phyloP scores from a whole-genome alignment of 2,888 invertebrate genomes.

The Phasia obesa region DNA sequence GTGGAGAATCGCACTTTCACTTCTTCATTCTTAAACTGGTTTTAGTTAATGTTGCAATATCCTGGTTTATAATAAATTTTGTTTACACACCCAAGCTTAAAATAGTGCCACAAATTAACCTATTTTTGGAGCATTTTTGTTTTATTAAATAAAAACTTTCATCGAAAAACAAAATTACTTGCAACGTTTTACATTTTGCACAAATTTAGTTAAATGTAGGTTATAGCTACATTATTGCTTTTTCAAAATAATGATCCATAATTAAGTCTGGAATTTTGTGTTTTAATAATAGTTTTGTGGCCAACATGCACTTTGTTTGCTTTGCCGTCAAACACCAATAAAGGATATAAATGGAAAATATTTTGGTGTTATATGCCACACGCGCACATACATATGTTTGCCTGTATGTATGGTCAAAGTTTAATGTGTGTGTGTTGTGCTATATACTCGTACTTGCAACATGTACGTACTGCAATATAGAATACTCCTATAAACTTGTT shows the following conservation, averaged over 20 bases:
- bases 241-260: constrained; percentile 17
- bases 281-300: constrained; percentile 11
- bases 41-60: too few species aligned
- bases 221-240: background rate
- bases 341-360: constrained; percentile 1
- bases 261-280: constrained; percentile 42
- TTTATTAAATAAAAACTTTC: too few species aligned
- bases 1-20: too few species aligned
- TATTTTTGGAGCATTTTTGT: too few species aligned
- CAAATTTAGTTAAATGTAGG: too few species aligned
- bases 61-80: too few species aligned
- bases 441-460: too few species aligned
- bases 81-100: too few species aligned
- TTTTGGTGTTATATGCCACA: constrained; percentile 25
- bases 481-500: background rate
- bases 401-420: background rate
- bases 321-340: background rate
- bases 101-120: too few species aligned
- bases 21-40: too few species aligned
- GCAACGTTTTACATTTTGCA: too few species aligned
- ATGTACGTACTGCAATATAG: background rate
- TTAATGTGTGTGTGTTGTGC: background rate
- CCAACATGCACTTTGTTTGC: constrained; percentile 25
- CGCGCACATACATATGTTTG: background rate
- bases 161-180: too few species aligned